These are phyloP conservation scores for Scalopus aquaticus DNA, from an alignment of 2,113 vertebrate genomes.

Conservation along the genomic window DNA sequence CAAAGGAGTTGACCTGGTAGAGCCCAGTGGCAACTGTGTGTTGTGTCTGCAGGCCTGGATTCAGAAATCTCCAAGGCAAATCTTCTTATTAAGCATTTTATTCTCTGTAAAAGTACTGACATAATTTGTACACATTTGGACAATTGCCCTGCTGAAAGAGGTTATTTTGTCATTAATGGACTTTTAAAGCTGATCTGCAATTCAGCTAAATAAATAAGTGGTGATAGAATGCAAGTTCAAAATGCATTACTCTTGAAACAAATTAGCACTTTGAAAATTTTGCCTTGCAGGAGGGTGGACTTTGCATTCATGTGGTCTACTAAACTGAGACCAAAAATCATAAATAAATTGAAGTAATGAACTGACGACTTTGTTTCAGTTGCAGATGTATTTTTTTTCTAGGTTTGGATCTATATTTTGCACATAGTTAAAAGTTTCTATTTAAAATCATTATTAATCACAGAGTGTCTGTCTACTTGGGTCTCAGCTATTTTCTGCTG, in stretches of 20 bases:
- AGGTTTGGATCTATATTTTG: neutral
- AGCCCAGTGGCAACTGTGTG: neutral
- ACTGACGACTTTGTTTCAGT: neutral
- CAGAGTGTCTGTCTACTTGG: neutral
- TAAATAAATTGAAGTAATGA: neutral
- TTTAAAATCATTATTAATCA: neutral
- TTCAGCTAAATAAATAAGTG: constrained; percentile 63
- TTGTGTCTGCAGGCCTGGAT: neutral
- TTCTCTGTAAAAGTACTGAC: constrained; percentile 16
- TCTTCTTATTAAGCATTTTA: constrained; percentile 36
- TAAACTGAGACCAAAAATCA: neutral
- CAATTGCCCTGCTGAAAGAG: constrained; percentile 38
- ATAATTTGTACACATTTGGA: constrained; percentile 43
- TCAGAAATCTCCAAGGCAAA: constrained; percentile 27
- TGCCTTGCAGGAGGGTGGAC: neutral
- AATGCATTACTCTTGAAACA: constrained; percentile 7
- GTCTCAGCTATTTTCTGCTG: neutral
- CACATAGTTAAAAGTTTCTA: neutral
- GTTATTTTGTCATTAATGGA: constrained; percentile 46
- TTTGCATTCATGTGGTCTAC: neutral
- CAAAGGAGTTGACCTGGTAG: neutral
- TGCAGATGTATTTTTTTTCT: neutral
- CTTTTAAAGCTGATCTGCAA: constrained; percentile 46
- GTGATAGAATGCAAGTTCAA: neutral
- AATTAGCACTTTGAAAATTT: constrained; percentile 1